Conservation (phyloP, 92 coral and sea anemone genomes). For the Epizoanthus stellaris region DNA sequence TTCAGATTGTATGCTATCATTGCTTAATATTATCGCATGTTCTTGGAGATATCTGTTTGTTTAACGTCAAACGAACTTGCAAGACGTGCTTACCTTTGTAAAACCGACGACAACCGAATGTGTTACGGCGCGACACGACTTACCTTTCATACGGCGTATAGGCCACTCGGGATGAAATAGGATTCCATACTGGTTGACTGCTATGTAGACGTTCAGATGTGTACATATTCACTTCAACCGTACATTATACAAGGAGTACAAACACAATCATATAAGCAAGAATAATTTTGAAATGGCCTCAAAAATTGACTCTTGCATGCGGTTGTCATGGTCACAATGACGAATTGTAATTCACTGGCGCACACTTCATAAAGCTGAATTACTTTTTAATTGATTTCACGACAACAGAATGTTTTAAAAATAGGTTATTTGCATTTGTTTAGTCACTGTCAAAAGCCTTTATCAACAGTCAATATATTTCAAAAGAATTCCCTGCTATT, state of each 20-base stretch:
- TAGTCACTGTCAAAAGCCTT: background rate
- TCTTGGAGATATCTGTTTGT: no score
- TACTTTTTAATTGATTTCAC: background rate
- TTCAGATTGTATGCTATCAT: no score
- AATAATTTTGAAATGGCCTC: no score
- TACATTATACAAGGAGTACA: background rate
- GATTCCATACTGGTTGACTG: conserved; percentile 32
- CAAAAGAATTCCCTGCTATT: background rate
- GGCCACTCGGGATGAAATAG: background rate
- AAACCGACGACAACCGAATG: no score
- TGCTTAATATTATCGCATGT: no score
- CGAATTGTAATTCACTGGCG: background rate
- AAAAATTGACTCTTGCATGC: background rate
- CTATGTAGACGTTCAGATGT: background rate
- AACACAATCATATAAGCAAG: background rate
- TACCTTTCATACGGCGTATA: conserved; percentile 33
- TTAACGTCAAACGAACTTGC: no score
- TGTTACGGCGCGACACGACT: background rate
- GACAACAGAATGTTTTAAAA: conserved; percentile 5
- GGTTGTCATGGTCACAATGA: conserved; percentile 15
- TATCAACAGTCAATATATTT: background rate
- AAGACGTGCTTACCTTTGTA: no score
- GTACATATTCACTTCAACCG: background rate
- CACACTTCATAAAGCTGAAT: background rate
- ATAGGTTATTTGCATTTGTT: conserved; percentile 13